Evolutionary conservation across 92 coral and sea anemone genomes (phyloP), one percentile per base, ranked within the genome.

Genomic region (Montipora capitata): DNA sequence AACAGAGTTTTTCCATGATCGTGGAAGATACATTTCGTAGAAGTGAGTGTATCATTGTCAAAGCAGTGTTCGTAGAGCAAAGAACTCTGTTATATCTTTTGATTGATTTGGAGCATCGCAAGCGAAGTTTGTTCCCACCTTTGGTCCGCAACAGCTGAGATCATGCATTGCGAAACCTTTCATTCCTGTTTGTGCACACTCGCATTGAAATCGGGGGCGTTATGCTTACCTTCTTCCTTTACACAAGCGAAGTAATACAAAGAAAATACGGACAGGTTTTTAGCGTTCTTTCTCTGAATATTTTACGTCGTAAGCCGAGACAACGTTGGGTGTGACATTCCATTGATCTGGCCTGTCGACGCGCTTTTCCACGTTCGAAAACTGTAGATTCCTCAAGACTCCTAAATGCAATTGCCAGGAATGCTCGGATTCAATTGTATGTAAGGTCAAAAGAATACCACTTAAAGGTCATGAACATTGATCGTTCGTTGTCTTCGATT

Each of bases 71-170:
- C 58, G 35, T 27, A 6, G 5, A 41, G 5, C 4, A 59, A 12
- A 38, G 5, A 48, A 57, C 15, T 18, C 5, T 72, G 45, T 3
- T 43, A 20, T 73, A 63, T 64, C 58, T 39, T 62, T 61, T 35
- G 61, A 61, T 59, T 49, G 72, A 4, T 42, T 62, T 18, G 61
- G 43, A 68, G 49, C 5, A 18, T 8, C 5, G 80, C 27, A 20
- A 43, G 8, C 40, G 72, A 35, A 10, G 16, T 45, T 12, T 44
- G 20, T n/a, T 7, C 87, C 59, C 58, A 72, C 80, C 80, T 83
- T 72, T 27, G 38, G 80, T 40, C 20, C 41, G 40, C 2, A 40
- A 59, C 80, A 83, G 87, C 87, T 83, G 87, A 57, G 15, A 41
- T 83, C 45, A 27, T 27, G 35, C 35, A 0, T 72, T 12, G 20